Evolutionary conservation across 2,797 vertebrate genomes (phyloP).

Genomic region (Chelmon rostratus): DNA sequence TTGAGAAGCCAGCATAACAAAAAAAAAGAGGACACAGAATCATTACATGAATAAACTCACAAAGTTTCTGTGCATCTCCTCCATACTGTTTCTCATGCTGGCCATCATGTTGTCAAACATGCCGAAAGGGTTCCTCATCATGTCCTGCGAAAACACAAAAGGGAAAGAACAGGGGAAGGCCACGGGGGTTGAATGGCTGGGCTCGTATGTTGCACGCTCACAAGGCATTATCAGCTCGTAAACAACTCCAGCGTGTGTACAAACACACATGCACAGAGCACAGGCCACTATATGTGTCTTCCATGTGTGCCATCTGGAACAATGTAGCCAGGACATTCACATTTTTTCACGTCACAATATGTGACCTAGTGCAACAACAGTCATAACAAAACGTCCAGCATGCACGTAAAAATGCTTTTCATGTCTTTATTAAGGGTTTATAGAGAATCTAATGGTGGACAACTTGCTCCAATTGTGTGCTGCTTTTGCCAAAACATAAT

Average conservation of each 20-base stretch:
- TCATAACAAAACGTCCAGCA: constrained; percentile 5
- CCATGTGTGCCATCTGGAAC: constrained; percentile 17
- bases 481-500: not conserved
- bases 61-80: constrained; percentile 88
- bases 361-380: constrained; percentile 21
- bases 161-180: constrained; percentile 16
- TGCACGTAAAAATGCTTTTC: not conserved
- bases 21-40: not conserved
- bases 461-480: not conserved
- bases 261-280: constrained; percentile 23
- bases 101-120: constrained; percentile 90
- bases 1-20: constrained; percentile 1
- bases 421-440: not conserved
- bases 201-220: constrained; percentile 12
- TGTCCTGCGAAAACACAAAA: constrained; percentile 65
- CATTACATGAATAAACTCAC: constrained; percentile 82
- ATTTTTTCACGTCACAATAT: constrained; percentile 34
- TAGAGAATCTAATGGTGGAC: not conserved
- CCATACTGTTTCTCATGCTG: constrained; percentile 89
- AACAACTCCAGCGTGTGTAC: constrained; percentile 37
- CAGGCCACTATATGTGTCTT: constrained; percentile 37
- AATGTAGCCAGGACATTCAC: constrained; percentile 18
- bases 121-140: constrained; percentile 84
- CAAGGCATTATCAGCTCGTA: constrained; percentile 52
- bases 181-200: constrained; percentile 10